phyloP scores from a whole-genome alignment of 1,140 invertebrate species.

The Calephelis virginiensis region DNA sequence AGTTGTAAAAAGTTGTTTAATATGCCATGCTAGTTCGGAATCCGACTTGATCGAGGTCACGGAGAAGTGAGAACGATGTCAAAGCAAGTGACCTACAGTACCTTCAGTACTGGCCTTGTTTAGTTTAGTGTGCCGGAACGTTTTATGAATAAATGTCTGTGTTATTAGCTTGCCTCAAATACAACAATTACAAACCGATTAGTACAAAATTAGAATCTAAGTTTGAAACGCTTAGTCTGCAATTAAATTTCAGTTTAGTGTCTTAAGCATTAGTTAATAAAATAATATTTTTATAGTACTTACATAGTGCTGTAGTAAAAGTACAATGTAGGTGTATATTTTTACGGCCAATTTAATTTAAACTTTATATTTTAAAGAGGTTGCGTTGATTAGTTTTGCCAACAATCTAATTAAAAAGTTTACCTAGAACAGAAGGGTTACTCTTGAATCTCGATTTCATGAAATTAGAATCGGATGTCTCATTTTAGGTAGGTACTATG shows the following conservation, averaged over 20 bases:
- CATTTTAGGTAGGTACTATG: too few relatives aligned
- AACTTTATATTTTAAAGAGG: too few relatives aligned
- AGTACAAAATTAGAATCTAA: constrained; percentile 24
- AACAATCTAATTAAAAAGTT: too few relatives aligned
- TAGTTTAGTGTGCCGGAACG: constrained; percentile 27
- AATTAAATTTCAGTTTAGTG: background rate
- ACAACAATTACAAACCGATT: constrained; percentile 9
- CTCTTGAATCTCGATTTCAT: too few relatives aligned
- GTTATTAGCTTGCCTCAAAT: constrained; percentile 9
- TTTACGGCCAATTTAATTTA: too few relatives aligned
- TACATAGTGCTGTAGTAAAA: too few relatives aligned
- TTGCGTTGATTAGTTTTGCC: too few relatives aligned
- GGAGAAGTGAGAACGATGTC: constrained; percentile 33
- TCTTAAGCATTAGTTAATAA: background rate
- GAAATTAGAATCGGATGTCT: too few relatives aligned
- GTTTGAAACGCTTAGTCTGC: background rate
- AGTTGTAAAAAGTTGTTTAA: constrained; percentile 48
- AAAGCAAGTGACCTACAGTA: constrained; percentile 60
- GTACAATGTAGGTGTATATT: too few relatives aligned
- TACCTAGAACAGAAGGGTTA: too few relatives aligned
- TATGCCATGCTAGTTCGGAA: constrained; percentile 52
- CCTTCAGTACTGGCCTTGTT: constrained; percentile 61
- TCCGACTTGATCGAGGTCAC: constrained; percentile 63
- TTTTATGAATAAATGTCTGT: constrained; percentile 10
- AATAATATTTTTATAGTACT: too few relatives aligned